Percentiles rank a stretch among this genome's conserved stretches.
phyloP scores from a whole-genome alignment of 2,888 invertebrate species.

The Julus scandinavius region DNA sequence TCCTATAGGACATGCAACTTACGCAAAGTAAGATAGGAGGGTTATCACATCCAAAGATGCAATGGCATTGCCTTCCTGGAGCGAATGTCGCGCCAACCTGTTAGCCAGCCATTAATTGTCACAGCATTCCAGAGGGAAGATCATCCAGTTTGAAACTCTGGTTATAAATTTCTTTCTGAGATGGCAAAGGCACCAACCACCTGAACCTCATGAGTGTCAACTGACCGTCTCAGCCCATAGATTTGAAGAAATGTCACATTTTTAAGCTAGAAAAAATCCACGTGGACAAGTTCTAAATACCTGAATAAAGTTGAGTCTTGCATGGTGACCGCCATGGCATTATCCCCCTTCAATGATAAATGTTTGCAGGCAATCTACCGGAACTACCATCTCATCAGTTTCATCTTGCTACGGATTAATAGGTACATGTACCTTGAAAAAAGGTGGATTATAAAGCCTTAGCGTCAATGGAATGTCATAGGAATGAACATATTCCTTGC shows the following conservation, averaged over 20 bases:
- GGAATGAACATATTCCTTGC: too few species aligned
- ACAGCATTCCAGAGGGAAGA: neutral
- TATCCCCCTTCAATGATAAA: constrained; percentile 4
- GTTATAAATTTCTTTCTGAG: neutral
- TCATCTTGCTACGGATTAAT: neutral
- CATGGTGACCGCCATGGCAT: neutral
- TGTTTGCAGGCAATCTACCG: neutral
- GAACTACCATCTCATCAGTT: neutral
- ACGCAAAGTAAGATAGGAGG: too few species aligned
- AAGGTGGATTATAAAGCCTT: too few species aligned
- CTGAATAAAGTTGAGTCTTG: neutral
- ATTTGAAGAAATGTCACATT: constrained; percentile 27
- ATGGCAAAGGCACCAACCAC: neutral
- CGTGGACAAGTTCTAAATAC: neutral
- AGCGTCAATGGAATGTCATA: too few species aligned
- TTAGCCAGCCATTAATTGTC: constrained; percentile 9
- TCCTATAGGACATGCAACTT: too few species aligned
- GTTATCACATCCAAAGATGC: too few species aligned
- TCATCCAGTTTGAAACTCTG: neutral
- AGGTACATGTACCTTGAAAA: too few species aligned
- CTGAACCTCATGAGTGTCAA: neutral
- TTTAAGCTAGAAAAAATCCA: neutral
- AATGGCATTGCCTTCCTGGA: too few species aligned
- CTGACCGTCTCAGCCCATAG: constrained; percentile 8
- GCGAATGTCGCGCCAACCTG: neutral